phyloP scores from a whole-genome alignment of 2,113 vertebrate genomes.

The Nannospalax galili region DNA sequence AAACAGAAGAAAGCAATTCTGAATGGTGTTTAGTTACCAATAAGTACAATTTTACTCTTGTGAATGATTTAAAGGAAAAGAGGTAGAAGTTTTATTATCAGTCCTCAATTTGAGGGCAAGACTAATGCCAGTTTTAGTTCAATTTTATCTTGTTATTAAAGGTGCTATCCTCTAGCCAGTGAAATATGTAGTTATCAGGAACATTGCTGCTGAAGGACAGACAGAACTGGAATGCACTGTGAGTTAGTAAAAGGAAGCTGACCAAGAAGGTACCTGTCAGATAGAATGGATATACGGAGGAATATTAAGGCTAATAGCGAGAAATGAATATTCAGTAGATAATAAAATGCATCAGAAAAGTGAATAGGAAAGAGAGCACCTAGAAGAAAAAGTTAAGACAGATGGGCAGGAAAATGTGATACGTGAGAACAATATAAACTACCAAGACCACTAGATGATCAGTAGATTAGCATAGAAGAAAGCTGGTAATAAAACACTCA shows the following conservation, averaged over 20 bases:
- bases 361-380: neutral
- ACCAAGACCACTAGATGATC: neutral
- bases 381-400: neutral
- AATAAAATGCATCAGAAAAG: neutral
- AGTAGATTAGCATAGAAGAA: neutral
- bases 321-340: neutral
- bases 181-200: neutral
- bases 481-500: neutral
- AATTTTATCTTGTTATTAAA: slow-evolving; percentile 38
- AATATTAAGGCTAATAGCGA: neutral
- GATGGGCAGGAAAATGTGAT: neutral
- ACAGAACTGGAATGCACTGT: neutral
- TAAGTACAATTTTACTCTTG: neutral
- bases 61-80: neutral
- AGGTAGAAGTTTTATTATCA: neutral
- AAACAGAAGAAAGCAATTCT: slow-evolving; percentile 8
- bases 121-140: neutral
- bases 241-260: neutral
- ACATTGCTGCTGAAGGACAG: neutral
- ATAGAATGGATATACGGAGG: neutral
- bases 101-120: neutral
- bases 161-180: neutral
- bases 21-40: slow-evolving; percentile 3
- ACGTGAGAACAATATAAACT: neutral
- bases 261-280: neutral